These are phyloP conservation scores for Ariopsis seemanni DNA, from an alignment of 2,113 vertebrate genomes.

Conservation along the genomic window DNA sequence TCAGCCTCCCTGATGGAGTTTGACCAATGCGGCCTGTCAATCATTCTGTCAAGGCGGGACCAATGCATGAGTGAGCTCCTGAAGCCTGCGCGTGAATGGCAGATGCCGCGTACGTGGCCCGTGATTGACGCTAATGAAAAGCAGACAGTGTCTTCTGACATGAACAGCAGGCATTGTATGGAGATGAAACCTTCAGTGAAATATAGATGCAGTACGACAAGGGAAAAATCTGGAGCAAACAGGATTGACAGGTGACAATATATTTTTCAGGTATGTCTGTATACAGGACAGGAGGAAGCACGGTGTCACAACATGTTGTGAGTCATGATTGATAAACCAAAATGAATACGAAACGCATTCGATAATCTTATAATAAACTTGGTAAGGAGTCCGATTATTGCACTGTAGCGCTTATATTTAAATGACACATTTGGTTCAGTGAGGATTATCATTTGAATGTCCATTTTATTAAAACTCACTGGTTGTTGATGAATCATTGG, in stretches of 20 bases:
- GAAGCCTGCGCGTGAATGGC: slow-evolving; percentile 51
- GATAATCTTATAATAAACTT: not conserved
- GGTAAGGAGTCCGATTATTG: not conserved
- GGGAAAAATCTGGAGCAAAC: slow-evolving; percentile 64
- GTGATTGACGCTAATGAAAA: slow-evolving; percentile 80
- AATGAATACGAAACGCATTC: not conserved
- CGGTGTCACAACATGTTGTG: not conserved
- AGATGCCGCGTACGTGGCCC: slow-evolving; percentile 48
- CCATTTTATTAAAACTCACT: not conserved
- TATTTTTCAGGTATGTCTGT: not conserved
- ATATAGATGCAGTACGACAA: slow-evolving; percentile 44
- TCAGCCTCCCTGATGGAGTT: slow-evolving; percentile 56
- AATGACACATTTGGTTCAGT: not conserved
- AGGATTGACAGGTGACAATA: slow-evolving; percentile 68
- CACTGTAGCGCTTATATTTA: not conserved
- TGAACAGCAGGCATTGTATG: slow-evolving; percentile 60
- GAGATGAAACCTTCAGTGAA: slow-evolving; percentile 13
- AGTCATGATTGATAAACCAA: slow-evolving; percentile 3
- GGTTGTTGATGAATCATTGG: not conserved
- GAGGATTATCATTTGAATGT: not conserved
- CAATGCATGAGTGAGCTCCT: slow-evolving; percentile 69
- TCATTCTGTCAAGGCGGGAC: slow-evolving; percentile 73
- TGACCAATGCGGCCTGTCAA: slow-evolving; percentile 67
- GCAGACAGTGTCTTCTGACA: slow-evolving; percentile 61
- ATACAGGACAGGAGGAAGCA: not conserved